A percentile compares a stretch with the other conserved stretches of the same genome.
Evolutionary conservation across 2,113 vertebrate genomes (phyloP).

Genomic region (Holacanthus passer): DNA sequence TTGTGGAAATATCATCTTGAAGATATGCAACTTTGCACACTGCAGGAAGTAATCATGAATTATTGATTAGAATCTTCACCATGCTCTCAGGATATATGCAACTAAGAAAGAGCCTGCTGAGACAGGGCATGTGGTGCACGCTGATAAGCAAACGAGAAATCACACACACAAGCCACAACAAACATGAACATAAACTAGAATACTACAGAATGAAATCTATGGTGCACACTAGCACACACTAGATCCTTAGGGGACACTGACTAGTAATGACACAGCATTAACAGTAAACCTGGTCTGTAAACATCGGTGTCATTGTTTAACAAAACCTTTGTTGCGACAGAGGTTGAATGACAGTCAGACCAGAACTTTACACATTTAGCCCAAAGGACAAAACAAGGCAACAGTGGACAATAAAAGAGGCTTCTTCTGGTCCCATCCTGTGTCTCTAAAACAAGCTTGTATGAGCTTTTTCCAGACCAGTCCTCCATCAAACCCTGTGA

Average conservation of each 20-base stretch:
- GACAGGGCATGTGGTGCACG: background rate
- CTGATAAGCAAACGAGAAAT: conserved; percentile 20
- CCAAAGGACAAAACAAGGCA: conserved; percentile 54
- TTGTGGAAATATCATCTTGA: conserved; percentile 31
- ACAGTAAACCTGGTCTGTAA: conserved; percentile 8
- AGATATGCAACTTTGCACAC: conserved; percentile 39
- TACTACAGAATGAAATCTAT: conserved; percentile 10
- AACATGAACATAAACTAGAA: background rate
- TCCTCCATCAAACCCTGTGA: conserved; percentile 29
- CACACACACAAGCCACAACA: background rate
- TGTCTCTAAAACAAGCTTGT: conserved; percentile 17
- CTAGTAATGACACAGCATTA: conserved; percentile 41
- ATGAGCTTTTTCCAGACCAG: conserved; percentile 55
- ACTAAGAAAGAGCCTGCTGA: conserved; percentile 4
- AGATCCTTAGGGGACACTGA: conserved; percentile 22
- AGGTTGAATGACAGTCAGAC: conserved; percentile 50
- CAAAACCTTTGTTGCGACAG: conserved; percentile 47
- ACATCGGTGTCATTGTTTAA: conserved; percentile 56
- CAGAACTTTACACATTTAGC: conserved; percentile 76
- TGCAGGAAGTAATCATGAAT: conserved; percentile 56
- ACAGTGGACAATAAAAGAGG: background rate
- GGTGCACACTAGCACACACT: background rate
- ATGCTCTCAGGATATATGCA: conserved; percentile 36
- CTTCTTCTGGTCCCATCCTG: conserved; percentile 59
- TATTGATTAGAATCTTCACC: conserved; percentile 54